Evolutionary conservation across 2,113 vertebrate species (phyloP).

Genomic region (Megaleporinus macrocephalus): DNA sequence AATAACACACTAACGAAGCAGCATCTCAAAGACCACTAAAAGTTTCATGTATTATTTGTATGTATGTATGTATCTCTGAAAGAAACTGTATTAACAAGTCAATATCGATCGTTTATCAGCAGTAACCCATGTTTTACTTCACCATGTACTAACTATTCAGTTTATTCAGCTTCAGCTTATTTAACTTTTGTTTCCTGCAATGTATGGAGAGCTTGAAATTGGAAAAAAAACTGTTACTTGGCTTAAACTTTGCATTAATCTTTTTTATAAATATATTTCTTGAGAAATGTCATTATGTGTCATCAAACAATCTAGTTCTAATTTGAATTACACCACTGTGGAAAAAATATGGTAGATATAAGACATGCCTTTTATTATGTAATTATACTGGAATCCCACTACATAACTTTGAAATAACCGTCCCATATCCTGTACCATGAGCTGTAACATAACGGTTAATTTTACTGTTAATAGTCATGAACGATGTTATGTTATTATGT

Average conservation of each 20-base stretch:
- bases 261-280: not conserved
- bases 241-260: not conserved
- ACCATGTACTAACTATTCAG: slow-evolving; percentile 7
- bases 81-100: not conserved
- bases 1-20: not conserved
- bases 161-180: not conserved
- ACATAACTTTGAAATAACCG: too few relatives aligned
- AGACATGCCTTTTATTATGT: not conserved
- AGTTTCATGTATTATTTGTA: slow-evolving; percentile 36
- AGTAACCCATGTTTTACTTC: slow-evolving; percentile 10
- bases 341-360: slow-evolving; percentile 11
- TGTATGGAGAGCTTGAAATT: not conserved
- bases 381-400: not conserved
- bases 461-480: too few relatives aligned
- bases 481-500: too few relatives aligned
- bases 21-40: slow-evolving; percentile 42
- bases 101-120: slow-evolving; percentile 12
- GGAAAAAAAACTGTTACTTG: not conserved
- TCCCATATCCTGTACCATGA: too few relatives aligned
- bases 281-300: not conserved
- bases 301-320: not conserved
- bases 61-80: slow-evolving; percentile 27
- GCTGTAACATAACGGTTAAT: too few relatives aligned
- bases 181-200: not conserved
- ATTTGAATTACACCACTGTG: not conserved